Conservation (phyloP, 2,888 invertebrate genomes). For the Trilocha varians region DNA sequence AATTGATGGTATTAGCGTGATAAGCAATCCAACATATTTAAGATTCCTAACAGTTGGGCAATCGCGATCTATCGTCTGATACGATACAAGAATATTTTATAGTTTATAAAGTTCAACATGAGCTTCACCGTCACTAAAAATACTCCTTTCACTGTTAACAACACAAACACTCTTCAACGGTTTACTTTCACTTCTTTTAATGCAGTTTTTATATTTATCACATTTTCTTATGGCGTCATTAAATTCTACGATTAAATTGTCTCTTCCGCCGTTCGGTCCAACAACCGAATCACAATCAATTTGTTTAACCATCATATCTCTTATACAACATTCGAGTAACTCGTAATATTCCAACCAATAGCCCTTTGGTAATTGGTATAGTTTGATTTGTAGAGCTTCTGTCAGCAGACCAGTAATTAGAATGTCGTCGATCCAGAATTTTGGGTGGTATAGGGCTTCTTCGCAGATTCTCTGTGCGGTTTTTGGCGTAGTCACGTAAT, state of each 20-base stretch:
- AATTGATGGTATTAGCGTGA: neutral
- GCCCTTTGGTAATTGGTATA: conserved; percentile 69
- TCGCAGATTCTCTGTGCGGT: conserved; percentile 73
- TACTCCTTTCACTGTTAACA: conserved; percentile 38
- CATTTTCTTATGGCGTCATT: conserved; percentile 76
- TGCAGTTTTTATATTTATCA: conserved; percentile 63
- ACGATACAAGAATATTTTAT: neutral
- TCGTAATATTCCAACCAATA: conserved; percentile 82
- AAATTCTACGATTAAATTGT: conserved; percentile 78
- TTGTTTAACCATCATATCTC: conserved; percentile 68
- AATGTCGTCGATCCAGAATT: conserved; percentile 95
- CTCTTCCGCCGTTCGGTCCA: conserved; percentile 85
- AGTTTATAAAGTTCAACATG: conserved; percentile 2
- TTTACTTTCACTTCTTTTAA: conserved; percentile 51
- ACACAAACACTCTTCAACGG: conserved; percentile 76
- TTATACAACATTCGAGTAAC: conserved; percentile 81
- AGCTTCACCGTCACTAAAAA: conserved; percentile 6
- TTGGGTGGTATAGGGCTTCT: conserved; percentile 70
- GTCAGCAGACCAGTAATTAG: conserved; percentile 87
- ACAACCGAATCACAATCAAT: conserved; percentile 79
- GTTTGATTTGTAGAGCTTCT: conserved; percentile 67
- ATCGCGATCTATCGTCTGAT: neutral
- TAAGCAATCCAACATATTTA: conserved; percentile 10
- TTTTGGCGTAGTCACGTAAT: conserved; percentile 82
- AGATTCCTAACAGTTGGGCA: conserved; percentile 2